Conservation (phyloP, 2,113 vertebrate species). For the Meleagris gallopavo region DNA sequence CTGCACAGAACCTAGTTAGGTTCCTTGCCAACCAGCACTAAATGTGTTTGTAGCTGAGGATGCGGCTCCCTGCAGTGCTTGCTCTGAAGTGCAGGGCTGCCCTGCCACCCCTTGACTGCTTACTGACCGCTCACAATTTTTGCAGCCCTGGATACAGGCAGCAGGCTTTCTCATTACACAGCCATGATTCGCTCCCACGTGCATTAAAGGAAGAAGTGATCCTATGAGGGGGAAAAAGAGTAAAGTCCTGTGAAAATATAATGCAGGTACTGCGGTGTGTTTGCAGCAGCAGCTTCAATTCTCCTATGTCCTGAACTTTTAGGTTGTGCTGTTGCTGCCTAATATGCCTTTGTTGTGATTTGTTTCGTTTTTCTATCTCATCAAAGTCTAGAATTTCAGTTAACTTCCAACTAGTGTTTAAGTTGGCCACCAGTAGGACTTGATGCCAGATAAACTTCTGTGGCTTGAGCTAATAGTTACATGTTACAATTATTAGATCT, state of each 20-base stretch:
- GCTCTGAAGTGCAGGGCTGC: background rate
- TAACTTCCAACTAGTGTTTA: background rate
- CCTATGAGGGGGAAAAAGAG: background rate
- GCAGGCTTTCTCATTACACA: background rate
- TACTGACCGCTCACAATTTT: background rate
- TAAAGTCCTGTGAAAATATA: accelerated
- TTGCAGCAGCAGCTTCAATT: background rate
- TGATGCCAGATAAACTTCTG: background rate
- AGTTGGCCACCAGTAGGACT: background rate
- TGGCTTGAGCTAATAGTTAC: too few species aligned
- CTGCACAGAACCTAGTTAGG: background rate
- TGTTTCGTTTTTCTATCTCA: background rate
- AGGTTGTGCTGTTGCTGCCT: background rate
- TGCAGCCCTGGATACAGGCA: background rate
- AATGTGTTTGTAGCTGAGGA: accelerated
- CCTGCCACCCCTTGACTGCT: background rate
- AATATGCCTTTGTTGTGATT: background rate
- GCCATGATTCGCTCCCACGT: background rate
- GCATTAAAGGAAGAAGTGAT: background rate
- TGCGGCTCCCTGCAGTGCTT: accelerated
- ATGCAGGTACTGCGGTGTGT: too few species aligned
- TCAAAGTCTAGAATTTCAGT: background rate
- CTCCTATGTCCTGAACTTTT: background rate
- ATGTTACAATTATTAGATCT: background rate
- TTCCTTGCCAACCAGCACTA: background rate